These are phyloP conservation scores for Remorina albescens DNA, from an alignment of 2,797 vertebrate genomes.

Conservation along the genomic window DNA sequence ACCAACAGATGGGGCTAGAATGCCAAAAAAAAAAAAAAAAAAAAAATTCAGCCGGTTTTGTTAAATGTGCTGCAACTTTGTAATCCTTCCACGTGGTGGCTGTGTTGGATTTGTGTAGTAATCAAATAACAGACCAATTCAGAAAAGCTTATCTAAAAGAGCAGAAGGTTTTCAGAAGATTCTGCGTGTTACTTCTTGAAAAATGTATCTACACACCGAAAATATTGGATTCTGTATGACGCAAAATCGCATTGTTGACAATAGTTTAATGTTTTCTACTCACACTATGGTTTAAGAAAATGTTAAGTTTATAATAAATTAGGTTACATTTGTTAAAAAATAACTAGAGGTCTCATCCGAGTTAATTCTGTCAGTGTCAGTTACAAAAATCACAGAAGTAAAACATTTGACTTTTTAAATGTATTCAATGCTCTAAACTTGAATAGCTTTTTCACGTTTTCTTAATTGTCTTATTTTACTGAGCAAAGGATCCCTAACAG, in stretches of 20 bases:
- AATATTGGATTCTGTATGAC: not conserved
- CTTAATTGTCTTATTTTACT: not conserved
- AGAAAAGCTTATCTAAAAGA: not conserved
- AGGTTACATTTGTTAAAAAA: not conserved
- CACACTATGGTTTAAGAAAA: not conserved
- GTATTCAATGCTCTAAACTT: not conserved
- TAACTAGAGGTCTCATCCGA: not conserved
- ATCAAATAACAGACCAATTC: not conserved
- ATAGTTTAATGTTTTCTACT: not conserved
- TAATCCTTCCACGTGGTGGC: conserved; percentile 54
- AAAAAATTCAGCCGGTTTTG: not conserved
- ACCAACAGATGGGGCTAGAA: conserved; percentile 60
- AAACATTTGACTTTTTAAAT: not conserved
- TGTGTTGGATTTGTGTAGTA: conserved; percentile 53
- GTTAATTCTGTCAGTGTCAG: not conserved
- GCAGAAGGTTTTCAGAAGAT: not conserved
- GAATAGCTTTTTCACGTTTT: not conserved
- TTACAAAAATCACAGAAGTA: not conserved
- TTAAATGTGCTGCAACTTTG: conserved; percentile 19
- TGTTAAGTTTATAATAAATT: not conserved
- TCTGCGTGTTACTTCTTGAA: not conserved
- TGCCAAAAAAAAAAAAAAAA: no score
- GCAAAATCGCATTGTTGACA: not conserved
- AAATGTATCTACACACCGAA: not conserved
- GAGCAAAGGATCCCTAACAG: not conserved